These are phyloP conservation scores for Ibycter americanus DNA, from an alignment of 2,797 vertebrate genomes.

Conservation along the genomic window DNA sequence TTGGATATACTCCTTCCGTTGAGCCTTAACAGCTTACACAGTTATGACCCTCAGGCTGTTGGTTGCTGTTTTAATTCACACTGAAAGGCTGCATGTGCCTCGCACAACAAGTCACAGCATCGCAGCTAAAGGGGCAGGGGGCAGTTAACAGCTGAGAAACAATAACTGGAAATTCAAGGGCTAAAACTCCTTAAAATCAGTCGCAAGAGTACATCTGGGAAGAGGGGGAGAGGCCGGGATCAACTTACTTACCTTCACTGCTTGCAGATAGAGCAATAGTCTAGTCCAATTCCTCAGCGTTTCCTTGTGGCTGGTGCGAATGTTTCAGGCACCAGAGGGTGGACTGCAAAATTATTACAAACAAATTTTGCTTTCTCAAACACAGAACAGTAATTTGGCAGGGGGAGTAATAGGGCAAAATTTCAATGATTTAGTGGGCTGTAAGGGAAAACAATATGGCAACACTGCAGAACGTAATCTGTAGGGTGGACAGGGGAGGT, in stretches of 20 bases:
- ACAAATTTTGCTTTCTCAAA: background rate
- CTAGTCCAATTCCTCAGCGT: background rate
- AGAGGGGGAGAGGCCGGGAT: background rate
- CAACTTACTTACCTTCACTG: background rate
- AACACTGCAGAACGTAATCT: background rate
- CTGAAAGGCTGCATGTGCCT: background rate
- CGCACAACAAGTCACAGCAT: background rate
- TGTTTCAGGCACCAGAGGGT: background rate
- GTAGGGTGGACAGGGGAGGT: background rate
- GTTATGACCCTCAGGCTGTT: background rate
- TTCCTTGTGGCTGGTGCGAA: background rate
- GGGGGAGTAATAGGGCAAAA: background rate
- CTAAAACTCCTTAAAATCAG: background rate
- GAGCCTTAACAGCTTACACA: slow-evolving; percentile 22
- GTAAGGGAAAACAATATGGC: background rate
- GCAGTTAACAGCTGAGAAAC: slow-evolving; percentile 5
- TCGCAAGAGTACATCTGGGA: background rate
- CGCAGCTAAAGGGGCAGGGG: background rate
- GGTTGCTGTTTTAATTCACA: background rate
- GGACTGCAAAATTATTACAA: background rate
- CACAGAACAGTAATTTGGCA: background rate
- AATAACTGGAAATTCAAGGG: background rate
- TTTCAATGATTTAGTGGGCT: background rate
- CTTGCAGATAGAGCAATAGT: background rate
- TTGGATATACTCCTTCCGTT: background rate